A percentile compares a stretch with the other conserved stretches of the same genome.
Evolutionary conservation across 2,888 invertebrate species (phyloP).

Genomic region (Rhaphigaster nebulosa): DNA sequence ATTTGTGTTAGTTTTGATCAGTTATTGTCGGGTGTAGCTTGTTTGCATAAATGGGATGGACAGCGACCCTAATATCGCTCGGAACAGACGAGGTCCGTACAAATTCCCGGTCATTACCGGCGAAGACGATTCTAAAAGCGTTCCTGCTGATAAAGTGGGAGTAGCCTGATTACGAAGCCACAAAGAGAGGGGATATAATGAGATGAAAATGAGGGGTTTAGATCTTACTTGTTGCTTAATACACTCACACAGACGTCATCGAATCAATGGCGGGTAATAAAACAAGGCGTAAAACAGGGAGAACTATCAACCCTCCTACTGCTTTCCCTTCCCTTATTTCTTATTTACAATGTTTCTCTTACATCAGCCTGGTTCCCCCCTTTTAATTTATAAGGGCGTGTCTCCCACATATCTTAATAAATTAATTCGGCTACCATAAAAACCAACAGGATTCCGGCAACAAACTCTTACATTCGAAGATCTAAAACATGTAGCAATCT

Average conservation of each 20-base stretch:
- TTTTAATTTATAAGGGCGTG: not conserved
- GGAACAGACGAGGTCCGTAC: not conserved
- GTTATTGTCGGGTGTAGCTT: not conserved
- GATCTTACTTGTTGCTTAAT: conserved; percentile 24
- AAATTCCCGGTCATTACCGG: not conserved
- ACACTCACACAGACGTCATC: not conserved
- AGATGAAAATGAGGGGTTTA: not conserved
- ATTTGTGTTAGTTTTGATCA: not conserved
- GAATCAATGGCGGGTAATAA: conserved; percentile 1
- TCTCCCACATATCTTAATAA: not conserved
- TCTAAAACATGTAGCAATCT: not conserved
- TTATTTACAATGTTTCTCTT: not conserved
- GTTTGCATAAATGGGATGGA: not conserved
- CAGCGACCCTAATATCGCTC: not conserved
- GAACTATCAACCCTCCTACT: not conserved
- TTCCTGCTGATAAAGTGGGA: not conserved
- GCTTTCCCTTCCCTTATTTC: not conserved
- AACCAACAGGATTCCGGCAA: not conserved
- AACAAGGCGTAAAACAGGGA: not conserved
- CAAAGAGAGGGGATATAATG: not conserved
- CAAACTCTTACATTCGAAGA: not conserved
- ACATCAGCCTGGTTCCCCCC: not conserved
- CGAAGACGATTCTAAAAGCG: not conserved
- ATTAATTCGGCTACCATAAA: not conserved
- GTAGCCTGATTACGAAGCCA: not conserved